phyloP scores from a whole-genome alignment of 2,113 vertebrate genomes.

The Oxygymnocypris stewartii region DNA sequence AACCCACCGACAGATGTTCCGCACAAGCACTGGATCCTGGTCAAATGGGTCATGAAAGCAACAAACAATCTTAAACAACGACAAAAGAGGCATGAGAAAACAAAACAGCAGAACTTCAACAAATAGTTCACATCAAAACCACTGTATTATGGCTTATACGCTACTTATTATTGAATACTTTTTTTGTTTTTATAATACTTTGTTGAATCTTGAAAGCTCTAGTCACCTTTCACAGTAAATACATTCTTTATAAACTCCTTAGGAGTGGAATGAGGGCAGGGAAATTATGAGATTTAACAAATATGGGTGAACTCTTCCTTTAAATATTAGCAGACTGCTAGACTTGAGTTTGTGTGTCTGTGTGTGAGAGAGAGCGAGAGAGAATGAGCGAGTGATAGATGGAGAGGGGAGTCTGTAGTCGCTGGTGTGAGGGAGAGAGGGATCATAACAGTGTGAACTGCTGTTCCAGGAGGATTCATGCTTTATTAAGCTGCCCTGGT shows the following conservation, averaged over 20 bases:
- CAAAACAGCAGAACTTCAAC: neutral
- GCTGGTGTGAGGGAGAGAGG: conserved; percentile 20
- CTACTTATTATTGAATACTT: neutral
- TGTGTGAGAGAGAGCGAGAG: neutral
- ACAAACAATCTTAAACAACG: conserved; percentile 39
- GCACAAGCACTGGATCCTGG: conserved; percentile 84
- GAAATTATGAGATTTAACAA: neutral
- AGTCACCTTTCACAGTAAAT: neutral
- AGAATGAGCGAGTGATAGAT: conserved; percentile 28
- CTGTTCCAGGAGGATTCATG: conserved; percentile 64
- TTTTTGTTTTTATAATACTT: neutral
- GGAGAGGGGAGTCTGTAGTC: neutral
- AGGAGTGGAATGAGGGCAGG: conserved; percentile 60
- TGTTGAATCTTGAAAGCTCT: neutral
- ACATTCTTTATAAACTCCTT: neutral
- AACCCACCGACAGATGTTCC: conserved; percentile 95
- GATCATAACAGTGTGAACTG: conserved; percentile 58
- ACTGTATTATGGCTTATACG: conserved; percentile 61
- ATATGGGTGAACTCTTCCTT: neutral
- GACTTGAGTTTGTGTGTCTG: neutral
- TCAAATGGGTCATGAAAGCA: conserved; percentile 76
- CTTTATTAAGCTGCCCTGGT: conserved; percentile 70
- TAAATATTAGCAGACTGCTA: neutral
- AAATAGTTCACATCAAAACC: conserved; percentile 68
- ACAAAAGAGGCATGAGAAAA: conserved; percentile 6